Evolutionary conservation across 2,113 vertebrate species (phyloP), one percentile per base, ranked within the genome.

Genomic region (Lutjanus erythropterus): DNA sequence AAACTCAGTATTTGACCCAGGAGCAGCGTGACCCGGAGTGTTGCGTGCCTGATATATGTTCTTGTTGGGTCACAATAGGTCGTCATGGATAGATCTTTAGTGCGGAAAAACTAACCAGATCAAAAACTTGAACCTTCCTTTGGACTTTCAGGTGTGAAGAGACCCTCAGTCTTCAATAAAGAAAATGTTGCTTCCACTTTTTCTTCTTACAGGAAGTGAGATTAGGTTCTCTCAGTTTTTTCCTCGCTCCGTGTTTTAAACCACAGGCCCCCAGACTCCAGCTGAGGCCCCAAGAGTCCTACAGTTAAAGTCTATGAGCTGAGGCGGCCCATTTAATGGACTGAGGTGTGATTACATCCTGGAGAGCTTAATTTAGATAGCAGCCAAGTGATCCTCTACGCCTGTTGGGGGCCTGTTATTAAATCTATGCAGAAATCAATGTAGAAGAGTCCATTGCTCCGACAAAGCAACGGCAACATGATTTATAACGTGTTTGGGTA

Each of bases 381-480:
- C 83, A 85, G 90, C 70, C 70, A 0, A 70, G 78, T 52, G 80
- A 89, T 89, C 78, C 61, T 85, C 64, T 47, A 27, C 58, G 61
- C 62, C 81, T 71, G 84, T n/a, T 77, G 81, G 80, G 74, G 76
- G 79, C 55, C 39, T 46, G 71, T 89, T 88, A 92, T 91, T 91
- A 88, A 88, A 92, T 92, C 87, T 83, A 81, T 85, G 80, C 18
- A 9, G 69, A 65, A 86, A 92, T 92, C 91, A 62, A 92, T 91
- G 87, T 1, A 37, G 81, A 78, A 27, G 80, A 92, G 86, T 89
- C 71, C 80, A 73, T 84, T 25, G 74, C 78, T 71, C 31, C 61
- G 10, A 74, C 82, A 31, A 76, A 49, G 79, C 86, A 6, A 55
- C 78, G 7, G 73, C 71, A 62, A 25, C 69, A n/a, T 85, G 89